A percentile compares a stretch with the other conserved stretches of the same genome.
Evolutionary conservation across 2,888 invertebrate genomes (phyloP).

Genomic region (Scrobipalpa atriplicella): DNA sequence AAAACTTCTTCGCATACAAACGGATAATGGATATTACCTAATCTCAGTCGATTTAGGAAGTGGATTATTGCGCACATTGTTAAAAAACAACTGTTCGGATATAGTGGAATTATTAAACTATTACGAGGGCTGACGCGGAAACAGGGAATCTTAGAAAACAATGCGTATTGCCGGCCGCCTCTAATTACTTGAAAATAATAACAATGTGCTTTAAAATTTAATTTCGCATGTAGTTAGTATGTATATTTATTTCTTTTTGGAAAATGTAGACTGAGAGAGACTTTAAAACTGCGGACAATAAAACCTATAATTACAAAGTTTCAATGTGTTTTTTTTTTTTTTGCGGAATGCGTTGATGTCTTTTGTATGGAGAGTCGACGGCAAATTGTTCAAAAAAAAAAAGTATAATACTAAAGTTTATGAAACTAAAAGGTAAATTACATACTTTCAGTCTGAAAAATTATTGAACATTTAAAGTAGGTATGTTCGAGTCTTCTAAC

Average conservation of each 20-base stretch:
- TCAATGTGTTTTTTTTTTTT: too few relatives aligned
- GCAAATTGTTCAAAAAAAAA: too few relatives aligned
- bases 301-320: too few relatives aligned
- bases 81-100: conserved; percentile 6
- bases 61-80: conserved; percentile 17
- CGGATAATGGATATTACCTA: conserved; percentile 6
- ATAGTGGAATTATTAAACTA: background rate
- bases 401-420: background rate
- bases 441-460: too few relatives aligned
- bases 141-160: conserved; percentile 12
- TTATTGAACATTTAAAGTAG: too few relatives aligned
- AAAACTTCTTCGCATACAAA: background rate
- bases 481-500: too few relatives aligned
- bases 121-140: conserved; percentile 6
- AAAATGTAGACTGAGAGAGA: too few relatives aligned
- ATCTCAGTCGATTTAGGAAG: conserved; percentile 5
- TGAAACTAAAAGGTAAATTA: background rate
- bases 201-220: background rate
- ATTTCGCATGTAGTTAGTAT: background rate
- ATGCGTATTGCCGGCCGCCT: conserved; percentile 8
- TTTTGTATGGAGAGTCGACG: background rate
- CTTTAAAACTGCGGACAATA: too few relatives aligned
- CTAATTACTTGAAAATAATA: background rate
- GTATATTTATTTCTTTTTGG: too few relatives aligned
- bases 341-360: conserved; percentile 9